phyloP scores from a whole-genome alignment of 2,797 vertebrate species.

The Acridotheres tristis region DNA sequence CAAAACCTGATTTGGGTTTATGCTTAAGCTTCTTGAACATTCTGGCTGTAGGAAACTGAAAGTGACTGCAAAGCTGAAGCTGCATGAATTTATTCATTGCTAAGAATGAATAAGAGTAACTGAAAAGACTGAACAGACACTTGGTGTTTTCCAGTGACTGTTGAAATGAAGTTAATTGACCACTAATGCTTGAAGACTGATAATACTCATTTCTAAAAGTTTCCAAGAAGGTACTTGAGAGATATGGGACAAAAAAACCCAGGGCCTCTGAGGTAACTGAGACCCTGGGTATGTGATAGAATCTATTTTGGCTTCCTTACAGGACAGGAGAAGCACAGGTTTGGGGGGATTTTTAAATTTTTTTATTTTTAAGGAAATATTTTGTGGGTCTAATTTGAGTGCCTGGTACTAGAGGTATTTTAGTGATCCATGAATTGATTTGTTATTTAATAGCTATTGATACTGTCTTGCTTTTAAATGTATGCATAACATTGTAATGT shows the following conservation, averaged over 20 bases:
- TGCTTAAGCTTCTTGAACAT: background rate
- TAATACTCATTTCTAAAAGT: background rate
- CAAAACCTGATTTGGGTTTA: background rate
- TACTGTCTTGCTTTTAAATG: slow-evolving; percentile 62
- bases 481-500: slow-evolving; percentile 50
- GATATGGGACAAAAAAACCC: background rate
- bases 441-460: slow-evolving; percentile 66
- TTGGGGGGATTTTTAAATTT: background rate
- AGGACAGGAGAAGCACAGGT: slow-evolving; percentile 32
- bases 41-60: background rate
- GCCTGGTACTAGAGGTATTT: slow-evolving; percentile 62
- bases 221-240: slow-evolving; percentile 14
- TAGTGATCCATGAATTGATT: slow-evolving; percentile 46
- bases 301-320: slow-evolving; percentile 23
- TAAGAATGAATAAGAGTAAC: background rate
- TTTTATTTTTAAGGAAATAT: background rate
- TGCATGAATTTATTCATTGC: background rate
- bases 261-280: background rate
- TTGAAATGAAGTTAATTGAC: background rate
- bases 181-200: background rate
- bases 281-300: background rate
- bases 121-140: background rate
- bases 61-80: background rate
- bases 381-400: slow-evolving; percentile 3
- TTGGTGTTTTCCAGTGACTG: background rate